These are phyloP conservation scores for Acarapis woodi DNA, from an alignment of 1,140 invertebrate genomes.

Conservation along the genomic window DNA sequence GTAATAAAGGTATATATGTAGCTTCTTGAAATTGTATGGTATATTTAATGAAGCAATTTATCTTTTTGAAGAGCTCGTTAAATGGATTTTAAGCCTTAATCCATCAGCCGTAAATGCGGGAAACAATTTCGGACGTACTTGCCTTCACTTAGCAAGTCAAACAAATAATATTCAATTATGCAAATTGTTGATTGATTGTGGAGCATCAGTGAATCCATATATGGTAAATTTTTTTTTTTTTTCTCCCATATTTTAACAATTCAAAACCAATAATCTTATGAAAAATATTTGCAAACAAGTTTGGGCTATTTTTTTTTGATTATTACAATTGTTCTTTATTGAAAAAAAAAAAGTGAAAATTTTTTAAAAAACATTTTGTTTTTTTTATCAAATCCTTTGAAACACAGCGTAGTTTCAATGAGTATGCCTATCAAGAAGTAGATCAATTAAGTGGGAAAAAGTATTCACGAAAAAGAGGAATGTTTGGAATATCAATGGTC, in stretches of 20 bases:
- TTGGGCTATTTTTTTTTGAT: background rate
- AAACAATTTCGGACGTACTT: constrained; percentile 69
- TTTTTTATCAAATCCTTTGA: no score
- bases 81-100: constrained; percentile 48
- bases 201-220: constrained; percentile 47
- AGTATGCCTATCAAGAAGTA: no score
- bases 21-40: background rate
- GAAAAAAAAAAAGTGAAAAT: no score
- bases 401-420: no score
- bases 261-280: constrained; percentile 27
- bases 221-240: no score
- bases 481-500: no score
- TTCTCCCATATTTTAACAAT: no score
- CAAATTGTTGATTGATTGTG: constrained; percentile 48
- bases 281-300: no score
- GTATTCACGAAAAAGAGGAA: no score
- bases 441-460: no score
- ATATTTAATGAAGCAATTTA: constrained; percentile 1
- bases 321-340: no score
- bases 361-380: no score
- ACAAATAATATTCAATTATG: constrained; percentile 82
- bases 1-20: constrained; percentile 32
- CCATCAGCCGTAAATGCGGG: constrained; percentile 54
- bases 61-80: constrained; percentile 11
- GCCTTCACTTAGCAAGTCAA: constrained; percentile 72